These are phyloP conservation scores for Margarornis squamiger DNA, from an alignment of 2,797 vertebrate species.

Conservation along the genomic window DNA sequence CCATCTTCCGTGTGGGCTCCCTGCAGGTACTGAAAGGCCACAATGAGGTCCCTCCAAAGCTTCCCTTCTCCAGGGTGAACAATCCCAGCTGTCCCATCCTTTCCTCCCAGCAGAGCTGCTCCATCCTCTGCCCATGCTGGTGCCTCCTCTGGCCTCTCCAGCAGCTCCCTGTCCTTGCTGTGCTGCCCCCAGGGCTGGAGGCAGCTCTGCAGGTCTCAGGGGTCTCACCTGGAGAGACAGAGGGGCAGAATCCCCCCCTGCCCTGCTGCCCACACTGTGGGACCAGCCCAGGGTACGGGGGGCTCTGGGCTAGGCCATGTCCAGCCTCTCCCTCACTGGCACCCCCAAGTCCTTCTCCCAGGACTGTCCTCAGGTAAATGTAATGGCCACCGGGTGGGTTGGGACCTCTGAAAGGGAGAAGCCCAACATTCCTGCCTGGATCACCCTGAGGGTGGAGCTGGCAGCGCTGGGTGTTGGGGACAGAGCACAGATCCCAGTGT, in stretches of 20 bases:
- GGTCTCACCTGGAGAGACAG: background rate
- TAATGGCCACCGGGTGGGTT: background rate
- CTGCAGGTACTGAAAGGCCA: background rate
- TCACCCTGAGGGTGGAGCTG: background rate
- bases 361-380: background rate
- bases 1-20: background rate
- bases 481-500: background rate
- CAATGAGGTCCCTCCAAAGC: background rate
- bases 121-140: background rate
- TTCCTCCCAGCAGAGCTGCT: background rate
- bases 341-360: background rate
- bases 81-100: background rate
- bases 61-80: background rate
- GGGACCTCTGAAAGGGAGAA: background rate
- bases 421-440: background rate
- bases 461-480: background rate
- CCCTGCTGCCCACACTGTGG: background rate
- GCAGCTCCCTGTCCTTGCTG: background rate
- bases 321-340: background rate
- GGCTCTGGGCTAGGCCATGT: background rate
- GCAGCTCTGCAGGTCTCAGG: background rate
- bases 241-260: background rate
- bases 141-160: background rate
- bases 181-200: background rate
- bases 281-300: fast-evolving